A percentile compares a stretch with the other conserved stretches of the same genome.
These are phyloP conservation scores for Mastomys coucha DNA, from an alignment of 2,113 vertebrate genomes.

Conservation along the genomic window DNA sequence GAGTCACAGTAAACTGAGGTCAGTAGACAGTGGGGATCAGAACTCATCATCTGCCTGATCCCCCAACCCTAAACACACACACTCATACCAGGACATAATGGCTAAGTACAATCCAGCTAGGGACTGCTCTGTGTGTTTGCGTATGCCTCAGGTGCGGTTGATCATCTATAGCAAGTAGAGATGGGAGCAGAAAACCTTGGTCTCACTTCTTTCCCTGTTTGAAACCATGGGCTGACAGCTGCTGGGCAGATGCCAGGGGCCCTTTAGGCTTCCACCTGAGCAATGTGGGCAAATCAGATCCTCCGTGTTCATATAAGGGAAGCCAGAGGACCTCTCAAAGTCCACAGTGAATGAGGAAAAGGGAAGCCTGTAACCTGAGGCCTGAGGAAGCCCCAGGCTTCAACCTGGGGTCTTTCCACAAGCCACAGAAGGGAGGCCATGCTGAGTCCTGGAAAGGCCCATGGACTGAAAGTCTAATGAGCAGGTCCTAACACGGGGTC, in stretches of 20 bases:
- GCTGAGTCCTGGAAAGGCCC: constrained; percentile 66
- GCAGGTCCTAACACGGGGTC: background rate
- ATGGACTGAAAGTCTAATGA: background rate
- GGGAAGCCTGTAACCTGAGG: constrained; percentile 32
- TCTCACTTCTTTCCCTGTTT: background rate
- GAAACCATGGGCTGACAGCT: background rate
- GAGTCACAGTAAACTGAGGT: background rate
- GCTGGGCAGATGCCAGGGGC: background rate
- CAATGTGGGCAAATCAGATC: background rate
- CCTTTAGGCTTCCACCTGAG: background rate
- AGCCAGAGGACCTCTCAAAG: background rate
- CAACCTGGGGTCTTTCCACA: constrained; percentile 65
- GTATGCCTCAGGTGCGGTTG: background rate
- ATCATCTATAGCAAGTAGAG: background rate
- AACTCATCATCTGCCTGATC: background rate
- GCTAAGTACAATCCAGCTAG: background rate
- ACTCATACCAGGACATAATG: background rate
- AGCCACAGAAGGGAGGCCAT: constrained; percentile 22
- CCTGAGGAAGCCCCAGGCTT: constrained; percentile 2
- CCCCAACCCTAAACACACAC: background rate
- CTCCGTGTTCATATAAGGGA: background rate
- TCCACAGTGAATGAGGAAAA: background rate
- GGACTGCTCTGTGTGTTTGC: too few species aligned
- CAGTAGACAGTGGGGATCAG: background rate
- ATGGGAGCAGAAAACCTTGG: background rate